Percentiles rank a stretch among this genome's conserved stretches.
phyloP scores from a whole-genome alignment of 2,797 vertebrate genomes.

The Macrochelys suwanniensis region DNA sequence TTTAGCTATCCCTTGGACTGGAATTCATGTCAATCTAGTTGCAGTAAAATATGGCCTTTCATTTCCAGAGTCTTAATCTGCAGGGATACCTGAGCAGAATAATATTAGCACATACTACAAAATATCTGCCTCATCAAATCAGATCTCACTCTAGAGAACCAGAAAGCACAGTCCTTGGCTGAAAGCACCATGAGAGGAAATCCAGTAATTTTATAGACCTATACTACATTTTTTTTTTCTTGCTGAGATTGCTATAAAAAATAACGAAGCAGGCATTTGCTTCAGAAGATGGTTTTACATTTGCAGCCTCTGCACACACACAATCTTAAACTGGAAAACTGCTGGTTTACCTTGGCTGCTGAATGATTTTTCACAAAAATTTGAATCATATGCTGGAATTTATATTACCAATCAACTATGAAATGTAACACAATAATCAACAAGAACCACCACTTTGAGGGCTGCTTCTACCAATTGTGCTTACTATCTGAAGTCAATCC shows the following conservation, averaged over 20 bases:
- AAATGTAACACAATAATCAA: accelerated
- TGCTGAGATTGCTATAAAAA: not conserved
- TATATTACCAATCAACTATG: accelerated
- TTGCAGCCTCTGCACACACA: not conserved
- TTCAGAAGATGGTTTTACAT: not conserved
- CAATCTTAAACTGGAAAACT: not conserved
- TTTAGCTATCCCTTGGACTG: slow-evolving; percentile 39
- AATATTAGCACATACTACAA: slow-evolving; percentile 8
- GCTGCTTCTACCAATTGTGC: not conserved
- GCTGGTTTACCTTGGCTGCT: not conserved
- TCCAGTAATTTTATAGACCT: not conserved
- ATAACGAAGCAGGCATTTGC: not conserved
- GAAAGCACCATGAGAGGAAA: not conserved
- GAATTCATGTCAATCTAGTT: slow-evolving; percentile 37
- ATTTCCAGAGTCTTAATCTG: slow-evolving; percentile 47
- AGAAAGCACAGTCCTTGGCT: not conserved
- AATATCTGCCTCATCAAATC: not conserved
- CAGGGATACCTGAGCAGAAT: slow-evolving; percentile 65
- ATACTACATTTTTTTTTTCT: not conserved
- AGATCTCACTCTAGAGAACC: not conserved
- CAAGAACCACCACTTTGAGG: accelerated
- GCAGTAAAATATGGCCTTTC: slow-evolving; percentile 61
- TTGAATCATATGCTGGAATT: not conserved
- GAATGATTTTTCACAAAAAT: not conserved
- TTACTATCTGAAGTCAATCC: not conserved